These are phyloP conservation scores for Pseudeuparius sepicola DNA, from an alignment of 2,888 invertebrate genomes.

Conservation along the genomic window DNA sequence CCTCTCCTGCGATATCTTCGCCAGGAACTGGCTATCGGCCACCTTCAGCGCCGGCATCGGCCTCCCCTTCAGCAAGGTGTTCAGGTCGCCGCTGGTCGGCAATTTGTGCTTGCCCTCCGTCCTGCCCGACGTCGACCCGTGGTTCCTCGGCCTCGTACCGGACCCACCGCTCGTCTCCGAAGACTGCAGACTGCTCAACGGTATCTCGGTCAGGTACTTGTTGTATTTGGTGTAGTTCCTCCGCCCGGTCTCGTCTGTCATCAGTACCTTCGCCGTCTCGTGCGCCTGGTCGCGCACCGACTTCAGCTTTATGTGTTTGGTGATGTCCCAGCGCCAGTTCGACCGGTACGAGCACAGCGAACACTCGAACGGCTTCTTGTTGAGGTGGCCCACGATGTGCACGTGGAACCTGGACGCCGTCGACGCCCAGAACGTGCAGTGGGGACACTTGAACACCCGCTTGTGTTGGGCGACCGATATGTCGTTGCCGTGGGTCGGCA, in stretches of 20 bases:
- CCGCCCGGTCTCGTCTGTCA: conserved; percentile 86
- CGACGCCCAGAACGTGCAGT: conserved; percentile 86
- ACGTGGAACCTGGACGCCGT: conserved; percentile 90
- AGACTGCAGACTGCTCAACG: conserved; percentile 33
- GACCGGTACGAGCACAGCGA: conserved; percentile 88
- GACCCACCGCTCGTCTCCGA: conserved; percentile 38
- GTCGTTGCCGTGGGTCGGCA: conserved; percentile 48
- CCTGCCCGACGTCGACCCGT: conserved; percentile 21
- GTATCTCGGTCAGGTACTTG: conserved; percentile 64
- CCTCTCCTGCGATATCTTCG: conserved; percentile 33
- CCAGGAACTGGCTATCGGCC: conserved; percentile 43
- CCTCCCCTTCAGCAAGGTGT: conserved; percentile 31
- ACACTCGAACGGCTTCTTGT: conserved; percentile 91
- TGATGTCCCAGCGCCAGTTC: conserved; percentile 96
- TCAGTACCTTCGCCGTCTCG: conserved; percentile 69
- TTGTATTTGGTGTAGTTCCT: conserved; percentile 90
- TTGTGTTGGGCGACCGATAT: conserved; percentile 55
- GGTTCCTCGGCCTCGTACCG: conserved; percentile 34
- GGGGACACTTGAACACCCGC: conserved; percentile 85
- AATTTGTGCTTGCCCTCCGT: conserved; percentile 20
- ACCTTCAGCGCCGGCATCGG: conserved; percentile 51
- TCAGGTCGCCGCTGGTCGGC: conserved; percentile 30
- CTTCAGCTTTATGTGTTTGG: conserved; percentile 88
- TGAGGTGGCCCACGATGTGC: conserved; percentile 85
- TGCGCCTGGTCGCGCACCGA: conserved; percentile 76